phyloP scores from a whole-genome alignment of 2,797 vertebrate species.

The Anisognathus igniventris region DNA sequence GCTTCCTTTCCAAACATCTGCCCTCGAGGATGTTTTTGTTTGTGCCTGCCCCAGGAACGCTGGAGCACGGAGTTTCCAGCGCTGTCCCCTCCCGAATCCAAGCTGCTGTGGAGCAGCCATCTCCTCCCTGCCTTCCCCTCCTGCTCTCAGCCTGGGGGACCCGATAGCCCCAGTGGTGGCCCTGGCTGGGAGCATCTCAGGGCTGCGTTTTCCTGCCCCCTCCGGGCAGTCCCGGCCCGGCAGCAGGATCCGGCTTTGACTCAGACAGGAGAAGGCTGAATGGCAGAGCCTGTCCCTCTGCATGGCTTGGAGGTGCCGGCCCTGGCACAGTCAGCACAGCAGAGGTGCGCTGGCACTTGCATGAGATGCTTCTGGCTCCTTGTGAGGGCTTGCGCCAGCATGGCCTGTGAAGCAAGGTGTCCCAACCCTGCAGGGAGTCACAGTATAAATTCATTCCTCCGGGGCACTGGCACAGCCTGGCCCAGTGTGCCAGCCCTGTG shows the following conservation, averaged over 20 bases:
- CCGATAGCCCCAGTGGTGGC: fast-evolving
- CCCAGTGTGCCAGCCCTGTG: not conserved
- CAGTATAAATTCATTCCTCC: not conserved
- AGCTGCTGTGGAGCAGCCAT: fast-evolving
- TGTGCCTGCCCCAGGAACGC: not conserved
- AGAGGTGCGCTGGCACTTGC: not conserved
- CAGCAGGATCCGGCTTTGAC: not conserved
- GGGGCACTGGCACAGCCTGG: not conserved
- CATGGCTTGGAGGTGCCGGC: not conserved
- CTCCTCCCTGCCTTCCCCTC: not conserved
- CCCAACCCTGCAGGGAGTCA: not conserved
- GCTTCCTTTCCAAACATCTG: constrained; percentile 12
- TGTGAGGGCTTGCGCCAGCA: not conserved
- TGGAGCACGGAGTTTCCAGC: not conserved
- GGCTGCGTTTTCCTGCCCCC: not conserved
- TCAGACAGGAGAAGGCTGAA: not conserved
- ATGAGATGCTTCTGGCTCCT: not conserved
- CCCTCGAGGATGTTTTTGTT: not conserved
- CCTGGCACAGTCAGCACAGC: not conserved
- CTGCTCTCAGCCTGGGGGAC: fast-evolving
- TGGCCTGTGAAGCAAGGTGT: not conserved
- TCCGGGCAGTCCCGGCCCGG: not conserved
- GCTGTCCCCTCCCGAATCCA: fast-evolving
- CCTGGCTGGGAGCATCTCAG: not conserved
- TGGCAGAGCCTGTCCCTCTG: not conserved